These are phyloP conservation scores for Setophaga petechia DNA, from an alignment of 2,113 vertebrate species.

Conservation along the genomic window DNA sequence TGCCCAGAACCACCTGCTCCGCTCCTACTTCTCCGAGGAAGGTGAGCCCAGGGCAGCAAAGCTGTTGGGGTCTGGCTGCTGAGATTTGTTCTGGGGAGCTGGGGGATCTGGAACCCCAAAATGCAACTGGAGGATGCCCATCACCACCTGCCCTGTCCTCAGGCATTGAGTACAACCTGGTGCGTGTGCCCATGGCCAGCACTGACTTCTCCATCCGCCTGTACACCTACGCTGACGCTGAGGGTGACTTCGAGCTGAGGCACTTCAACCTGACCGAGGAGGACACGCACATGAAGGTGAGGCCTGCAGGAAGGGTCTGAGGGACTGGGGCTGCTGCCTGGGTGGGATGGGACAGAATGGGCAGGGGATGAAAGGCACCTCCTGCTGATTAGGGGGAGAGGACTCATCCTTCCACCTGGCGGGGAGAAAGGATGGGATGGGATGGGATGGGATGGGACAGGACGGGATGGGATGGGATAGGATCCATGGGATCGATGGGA, in stretches of 20 bases:
- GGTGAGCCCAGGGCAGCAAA: constrained; percentile 54
- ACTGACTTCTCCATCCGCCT: constrained; percentile 90
- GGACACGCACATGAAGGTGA: constrained; percentile 87
- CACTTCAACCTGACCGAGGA: constrained; percentile 87
- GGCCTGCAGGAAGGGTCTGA: neutral
- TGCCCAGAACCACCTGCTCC: constrained; percentile 81
- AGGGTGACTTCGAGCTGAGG: constrained; percentile 83
- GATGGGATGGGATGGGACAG: neutral
- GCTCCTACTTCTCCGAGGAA: constrained; percentile 88
- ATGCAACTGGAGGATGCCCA: neutral
- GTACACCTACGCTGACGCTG: constrained; percentile 87
- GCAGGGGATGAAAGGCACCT: no score
- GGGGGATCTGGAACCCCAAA: neutral
- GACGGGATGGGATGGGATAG: neutral
- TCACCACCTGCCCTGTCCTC: neutral
- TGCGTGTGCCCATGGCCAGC: constrained; percentile 94
- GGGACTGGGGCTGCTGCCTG: neutral
- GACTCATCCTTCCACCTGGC: no score
- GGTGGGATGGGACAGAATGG: neutral
- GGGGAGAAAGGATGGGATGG: neutral
- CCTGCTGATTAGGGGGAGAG: no score
- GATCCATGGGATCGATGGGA: no score
- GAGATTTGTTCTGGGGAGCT: neutral
- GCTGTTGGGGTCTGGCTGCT: neutral
- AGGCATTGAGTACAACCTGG: constrained; percentile 92